Evolutionary conservation across 1,140 invertebrate genomes (phyloP).

Genomic region (Drosophila yakuba): DNA sequence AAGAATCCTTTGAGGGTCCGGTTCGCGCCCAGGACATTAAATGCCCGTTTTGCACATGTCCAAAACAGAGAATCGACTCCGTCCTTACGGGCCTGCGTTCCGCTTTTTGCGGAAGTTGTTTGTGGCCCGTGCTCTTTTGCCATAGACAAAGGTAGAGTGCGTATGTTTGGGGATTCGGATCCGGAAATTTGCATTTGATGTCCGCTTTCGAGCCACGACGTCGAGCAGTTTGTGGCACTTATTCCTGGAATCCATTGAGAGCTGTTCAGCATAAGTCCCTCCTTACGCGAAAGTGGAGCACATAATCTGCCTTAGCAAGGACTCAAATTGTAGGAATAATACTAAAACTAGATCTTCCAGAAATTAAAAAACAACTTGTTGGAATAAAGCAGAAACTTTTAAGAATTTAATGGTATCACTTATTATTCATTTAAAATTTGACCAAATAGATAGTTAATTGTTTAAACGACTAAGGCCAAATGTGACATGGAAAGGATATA

Average conservation of each 20-base stretch:
- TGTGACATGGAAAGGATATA: too few relatives aligned
- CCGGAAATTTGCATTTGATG: slow-evolving; percentile 56
- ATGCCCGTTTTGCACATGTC: slow-evolving; percentile 74
- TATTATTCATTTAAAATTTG: too few relatives aligned
- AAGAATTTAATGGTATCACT: too few relatives aligned
- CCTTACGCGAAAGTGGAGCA: neutral
- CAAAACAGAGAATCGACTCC: slow-evolving; percentile 63
- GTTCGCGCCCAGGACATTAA: slow-evolving; percentile 63
- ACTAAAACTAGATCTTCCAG: neutral
- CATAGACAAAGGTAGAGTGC: slow-evolving; percentile 69
- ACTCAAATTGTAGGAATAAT: neutral
- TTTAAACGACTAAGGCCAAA: too few relatives aligned
- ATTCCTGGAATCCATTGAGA: neutral
- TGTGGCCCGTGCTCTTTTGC: slow-evolving; percentile 24
- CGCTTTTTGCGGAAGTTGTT: slow-evolving; percentile 26
- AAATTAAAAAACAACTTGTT: too few relatives aligned
- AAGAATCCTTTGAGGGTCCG: slow-evolving; percentile 59
- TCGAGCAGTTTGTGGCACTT: slow-evolving; percentile 10
- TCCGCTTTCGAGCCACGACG: slow-evolving; percentile 31
- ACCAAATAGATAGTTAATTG: too few relatives aligned
- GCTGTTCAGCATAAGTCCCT: slow-evolving; percentile 1
- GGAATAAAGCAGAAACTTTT: too few relatives aligned
- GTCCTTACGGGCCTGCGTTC: slow-evolving; percentile 25
- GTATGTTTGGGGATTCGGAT: slow-evolving; percentile 24
- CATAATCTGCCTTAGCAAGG: neutral